Evolutionary conservation across 2,797 vertebrate species (phyloP), one percentile per base, ranked within the genome.

Genomic region (Phrynocephalus vlangalii): DNA sequence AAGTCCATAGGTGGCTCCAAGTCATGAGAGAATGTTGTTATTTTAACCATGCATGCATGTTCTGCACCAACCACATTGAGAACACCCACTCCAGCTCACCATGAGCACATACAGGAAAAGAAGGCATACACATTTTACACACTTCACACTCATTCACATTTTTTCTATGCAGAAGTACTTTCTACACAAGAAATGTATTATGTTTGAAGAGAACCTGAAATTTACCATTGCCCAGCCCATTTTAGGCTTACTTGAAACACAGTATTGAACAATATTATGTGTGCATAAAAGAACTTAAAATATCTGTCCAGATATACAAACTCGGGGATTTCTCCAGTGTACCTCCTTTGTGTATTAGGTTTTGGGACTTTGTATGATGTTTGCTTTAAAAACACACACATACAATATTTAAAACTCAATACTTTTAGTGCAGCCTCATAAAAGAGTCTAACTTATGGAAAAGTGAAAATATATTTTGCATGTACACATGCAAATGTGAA

Each of bases 181-280:
- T 77, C 33, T 85, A 48, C 16, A 48, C 33, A 77, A 28, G 4
- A 68, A 50, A 50, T 68, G 78, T 11, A 85, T 44, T 63, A 63
- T 16, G 26, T n/a, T 15, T 78, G 38, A 66, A 76, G 38, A 56
- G 5, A 20, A 50, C 28, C 28, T 44, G 11, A 28, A 78, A 44
- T 44, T 67, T 66, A 60, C 1, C 72, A 66, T 28, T 78, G 44
- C 48, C 66, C n/a, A 52, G 30, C 3, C 63, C 20, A 67, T 15
- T 79, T 79, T 24, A 56, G 6, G 22, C 26, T 68, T 68, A 78
- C 48, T 66, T 77, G 60, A 22, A 16, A 20, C 20, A 30, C 63
- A 30, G 44, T 15, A 78, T 44, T 85, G 63, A 85, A 44, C 30
- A 85, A 26, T 10, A 63, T 52, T 85, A 50, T 76, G 66, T 76